These are phyloP conservation scores for Grus americana DNA, from an alignment of 2,113 vertebrate species.

Conservation along the genomic window DNA sequence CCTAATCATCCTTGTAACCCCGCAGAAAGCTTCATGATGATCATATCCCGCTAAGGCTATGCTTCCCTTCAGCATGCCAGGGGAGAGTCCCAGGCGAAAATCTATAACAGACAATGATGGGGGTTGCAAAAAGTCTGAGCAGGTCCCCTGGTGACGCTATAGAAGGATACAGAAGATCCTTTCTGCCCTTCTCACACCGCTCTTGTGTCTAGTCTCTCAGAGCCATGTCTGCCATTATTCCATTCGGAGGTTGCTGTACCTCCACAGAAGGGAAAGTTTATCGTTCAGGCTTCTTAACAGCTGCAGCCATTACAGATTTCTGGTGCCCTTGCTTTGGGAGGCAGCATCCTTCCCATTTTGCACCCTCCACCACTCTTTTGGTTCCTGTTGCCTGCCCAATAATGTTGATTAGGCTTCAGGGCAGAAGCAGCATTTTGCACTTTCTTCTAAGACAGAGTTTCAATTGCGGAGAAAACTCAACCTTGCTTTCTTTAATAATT, in stretches of 20 bases:
- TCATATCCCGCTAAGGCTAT: neutral
- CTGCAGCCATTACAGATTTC: neutral
- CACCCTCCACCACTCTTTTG: neutral
- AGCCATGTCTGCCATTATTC: neutral
- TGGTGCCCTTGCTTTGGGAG: neutral
- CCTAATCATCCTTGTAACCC: no score
- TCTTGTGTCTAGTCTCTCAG: neutral
- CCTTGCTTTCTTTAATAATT: conserved; percentile 91
- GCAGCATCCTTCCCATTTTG: neutral
- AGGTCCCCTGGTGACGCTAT: neutral
- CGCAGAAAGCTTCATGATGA: neutral
- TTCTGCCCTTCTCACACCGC: neutral
- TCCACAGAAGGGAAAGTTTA: neutral
- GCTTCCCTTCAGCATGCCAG: neutral
- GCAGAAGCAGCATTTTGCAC: conserved; percentile 64
- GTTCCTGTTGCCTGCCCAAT: conserved; percentile 28
- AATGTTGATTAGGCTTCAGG: conserved; percentile 61
- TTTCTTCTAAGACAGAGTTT: conserved; percentile 44
- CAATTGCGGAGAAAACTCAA: conserved; percentile 59
- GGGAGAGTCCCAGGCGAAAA: neutral
- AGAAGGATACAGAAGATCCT: neutral
- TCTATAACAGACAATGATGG: neutral
- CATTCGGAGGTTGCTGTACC: neutral
- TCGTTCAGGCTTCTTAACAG: neutral
- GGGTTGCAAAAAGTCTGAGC: neutral